These are phyloP conservation scores for Poeciliopsis infans DNA, from an alignment of 2,797 vertebrate genomes.

Conservation along the genomic window DNA sequence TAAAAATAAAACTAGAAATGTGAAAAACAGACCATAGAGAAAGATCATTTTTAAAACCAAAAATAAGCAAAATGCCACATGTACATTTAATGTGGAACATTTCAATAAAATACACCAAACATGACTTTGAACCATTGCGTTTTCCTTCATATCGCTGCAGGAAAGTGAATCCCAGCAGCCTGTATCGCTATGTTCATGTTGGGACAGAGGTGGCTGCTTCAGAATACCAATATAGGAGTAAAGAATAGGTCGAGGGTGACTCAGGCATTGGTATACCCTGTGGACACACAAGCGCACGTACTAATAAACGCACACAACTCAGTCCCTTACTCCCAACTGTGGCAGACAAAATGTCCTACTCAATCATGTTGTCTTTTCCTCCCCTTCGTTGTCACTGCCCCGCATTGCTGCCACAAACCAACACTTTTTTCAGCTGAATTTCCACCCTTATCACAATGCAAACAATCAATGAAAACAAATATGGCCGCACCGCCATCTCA, in stretches of 20 bases:
- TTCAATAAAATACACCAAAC: neutral
- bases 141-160: neutral
- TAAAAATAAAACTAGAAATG: neutral
- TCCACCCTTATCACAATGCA: conserved; percentile 39
- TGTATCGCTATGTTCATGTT: conserved; percentile 41
- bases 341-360: conserved; percentile 67
- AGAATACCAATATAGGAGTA: conserved; percentile 56
- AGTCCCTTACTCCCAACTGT: conserved; percentile 50
- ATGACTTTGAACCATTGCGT: neutral
- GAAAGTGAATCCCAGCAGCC: conserved; percentile 20
- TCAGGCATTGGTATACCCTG: conserved; percentile 34
- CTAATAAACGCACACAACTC: conserved; percentile 19
- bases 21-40: too few species aligned
- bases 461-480: conserved; percentile 54
- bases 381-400: conserved; percentile 56
- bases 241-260: conserved; percentile 55
- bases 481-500: conserved; percentile 8
- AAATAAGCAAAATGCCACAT: neutral
- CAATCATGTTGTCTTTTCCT: conserved; percentile 68
- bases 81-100: neutral
- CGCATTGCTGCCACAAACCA: conserved; percentile 27
- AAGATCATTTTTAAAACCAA: neutral
- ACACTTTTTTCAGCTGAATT: conserved; percentile 29
- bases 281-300: conserved; percentile 10
- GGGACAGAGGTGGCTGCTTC: conserved; percentile 37